These are phyloP conservation scores for Notiomystis cincta DNA, from an alignment of 2,113 vertebrate species.

Conservation along the genomic window DNA sequence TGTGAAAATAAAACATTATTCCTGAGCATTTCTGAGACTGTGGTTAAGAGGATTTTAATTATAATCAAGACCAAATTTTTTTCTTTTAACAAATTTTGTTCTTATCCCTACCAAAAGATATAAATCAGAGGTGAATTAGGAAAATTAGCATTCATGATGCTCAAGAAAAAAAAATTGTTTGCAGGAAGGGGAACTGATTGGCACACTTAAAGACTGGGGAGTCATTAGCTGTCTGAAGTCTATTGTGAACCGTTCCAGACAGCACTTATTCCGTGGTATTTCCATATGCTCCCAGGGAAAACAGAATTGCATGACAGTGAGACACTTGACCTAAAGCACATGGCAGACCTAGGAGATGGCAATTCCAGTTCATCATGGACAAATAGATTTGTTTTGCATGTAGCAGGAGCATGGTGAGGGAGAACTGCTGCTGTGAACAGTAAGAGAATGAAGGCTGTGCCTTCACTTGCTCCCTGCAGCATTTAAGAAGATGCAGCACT, in stretches of 20 bases:
- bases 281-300: conserved; percentile 60
- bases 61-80: background rate
- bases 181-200: background rate
- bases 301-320: conserved; percentile 27
- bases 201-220: conserved; percentile 22
- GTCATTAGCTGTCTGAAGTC: conserved; percentile 63
- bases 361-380: background rate
- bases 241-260: conserved; percentile 49
- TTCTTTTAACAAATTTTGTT: background rate
- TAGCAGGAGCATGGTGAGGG: background rate
- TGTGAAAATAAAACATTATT: background rate
- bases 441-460: background rate
- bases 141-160: background rate
- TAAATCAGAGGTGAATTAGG: background rate
- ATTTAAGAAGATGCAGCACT: background rate
- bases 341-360: background rate
- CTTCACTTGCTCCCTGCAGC: background rate
- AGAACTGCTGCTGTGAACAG: background rate
- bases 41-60: background rate
- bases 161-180: conserved; percentile 1
- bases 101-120: background rate
- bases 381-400: background rate
- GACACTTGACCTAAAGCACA: conserved; percentile 19
- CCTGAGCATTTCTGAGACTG: background rate
- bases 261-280: conserved; percentile 48